A percentile compares a stretch with the other conserved stretches of the same genome.
phyloP scores from a whole-genome alignment of 2,113 vertebrate genomes.

The Phyllopteryx taeniolatus region DNA sequence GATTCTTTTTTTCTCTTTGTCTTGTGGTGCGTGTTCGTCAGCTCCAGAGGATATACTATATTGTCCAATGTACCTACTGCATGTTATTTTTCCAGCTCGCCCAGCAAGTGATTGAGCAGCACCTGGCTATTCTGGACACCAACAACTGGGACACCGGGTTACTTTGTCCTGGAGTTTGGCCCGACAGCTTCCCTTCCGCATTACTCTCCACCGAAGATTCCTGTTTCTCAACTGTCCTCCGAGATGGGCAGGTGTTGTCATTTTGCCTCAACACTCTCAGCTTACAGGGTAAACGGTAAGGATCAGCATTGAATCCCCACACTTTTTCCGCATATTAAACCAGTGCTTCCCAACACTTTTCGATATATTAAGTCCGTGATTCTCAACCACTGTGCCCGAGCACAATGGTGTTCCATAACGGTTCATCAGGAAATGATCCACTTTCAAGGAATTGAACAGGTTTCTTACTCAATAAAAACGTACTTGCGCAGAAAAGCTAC shows the following conservation, averaged over 20 bases:
- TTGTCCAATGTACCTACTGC: not conserved
- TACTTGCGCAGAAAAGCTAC: no score
- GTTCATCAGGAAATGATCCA: no score
- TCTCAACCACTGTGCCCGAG: no score
- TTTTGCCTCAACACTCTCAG: conserved; percentile 87
- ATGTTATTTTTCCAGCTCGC: conserved; percentile 67
- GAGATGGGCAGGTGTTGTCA: conserved; percentile 86
- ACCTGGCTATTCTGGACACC: conserved; percentile 75
- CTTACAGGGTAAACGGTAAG: conserved; percentile 81
- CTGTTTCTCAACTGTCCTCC: conserved; percentile 79
- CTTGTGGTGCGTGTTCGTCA: not conserved
- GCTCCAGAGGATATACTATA: not conserved
- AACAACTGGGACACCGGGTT: conserved; percentile 77
- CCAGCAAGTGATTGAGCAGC: conserved; percentile 79
- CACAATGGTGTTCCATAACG: no score
- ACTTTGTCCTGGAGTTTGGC: conserved; percentile 88
- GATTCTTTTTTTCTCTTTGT: no score
- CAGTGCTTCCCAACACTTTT: no score
- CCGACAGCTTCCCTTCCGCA: conserved; percentile 82
- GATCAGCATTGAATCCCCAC: not conserved
- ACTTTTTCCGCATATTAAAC: not conserved
- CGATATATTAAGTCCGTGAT: no score
- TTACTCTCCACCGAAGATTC: conserved; percentile 87
- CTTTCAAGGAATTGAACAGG: no score
- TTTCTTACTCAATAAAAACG: no score